These are phyloP conservation scores for Percopsis omiscomaycus DNA, from an alignment of 2,797 vertebrate genomes.

Conservation along the genomic window DNA sequence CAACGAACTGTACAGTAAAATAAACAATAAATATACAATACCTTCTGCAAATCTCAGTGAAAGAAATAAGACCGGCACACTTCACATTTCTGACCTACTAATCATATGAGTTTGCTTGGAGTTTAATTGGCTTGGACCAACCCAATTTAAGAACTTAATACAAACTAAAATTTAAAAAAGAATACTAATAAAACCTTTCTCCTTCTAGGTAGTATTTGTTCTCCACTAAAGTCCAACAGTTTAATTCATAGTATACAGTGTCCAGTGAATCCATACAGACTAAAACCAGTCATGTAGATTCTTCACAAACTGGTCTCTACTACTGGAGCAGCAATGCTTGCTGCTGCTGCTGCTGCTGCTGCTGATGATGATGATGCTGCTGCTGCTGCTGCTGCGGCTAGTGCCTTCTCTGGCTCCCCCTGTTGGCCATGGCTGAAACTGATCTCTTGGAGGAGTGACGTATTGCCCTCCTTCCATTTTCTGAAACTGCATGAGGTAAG, in stretches of 20 bases:
- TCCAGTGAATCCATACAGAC: conserved; percentile 22
- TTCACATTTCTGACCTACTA: conserved; percentile 57
- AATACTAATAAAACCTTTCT: conserved; percentile 38
- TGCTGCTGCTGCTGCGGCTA: conserved; percentile 31
- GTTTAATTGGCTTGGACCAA: conserved; percentile 11
- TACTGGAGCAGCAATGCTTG: conserved; percentile 51
- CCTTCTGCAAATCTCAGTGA: conserved; percentile 30
- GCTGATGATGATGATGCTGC: conserved; percentile 20
- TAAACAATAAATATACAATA: conserved; percentile 32
- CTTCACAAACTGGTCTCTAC: conserved; percentile 76
- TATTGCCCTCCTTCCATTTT: conserved; percentile 89
- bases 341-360: conserved; percentile 42
- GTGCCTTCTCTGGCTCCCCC: conserved; percentile 5
- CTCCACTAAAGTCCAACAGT: conserved; percentile 23
- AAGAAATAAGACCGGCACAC: conserved; percentile 56
- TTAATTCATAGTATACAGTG: conserved; percentile 5
- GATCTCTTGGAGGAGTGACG: conserved; percentile 84
- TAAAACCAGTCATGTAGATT: conserved; percentile 8
- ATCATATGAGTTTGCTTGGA: conserved; percentile 4
- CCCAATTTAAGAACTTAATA: conserved; percentile 9
- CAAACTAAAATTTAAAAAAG: conserved; percentile 3
- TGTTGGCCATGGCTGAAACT: neutral
- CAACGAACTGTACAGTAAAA: conserved; percentile 27
- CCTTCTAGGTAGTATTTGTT: conserved; percentile 37
- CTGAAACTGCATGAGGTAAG: conserved; percentile 87